A percentile compares a stretch with the other conserved stretches of the same genome.
These are phyloP conservation scores for Drosophila santomea DNA, from an alignment of 1,140 invertebrate genomes.

Conservation along the genomic window DNA sequence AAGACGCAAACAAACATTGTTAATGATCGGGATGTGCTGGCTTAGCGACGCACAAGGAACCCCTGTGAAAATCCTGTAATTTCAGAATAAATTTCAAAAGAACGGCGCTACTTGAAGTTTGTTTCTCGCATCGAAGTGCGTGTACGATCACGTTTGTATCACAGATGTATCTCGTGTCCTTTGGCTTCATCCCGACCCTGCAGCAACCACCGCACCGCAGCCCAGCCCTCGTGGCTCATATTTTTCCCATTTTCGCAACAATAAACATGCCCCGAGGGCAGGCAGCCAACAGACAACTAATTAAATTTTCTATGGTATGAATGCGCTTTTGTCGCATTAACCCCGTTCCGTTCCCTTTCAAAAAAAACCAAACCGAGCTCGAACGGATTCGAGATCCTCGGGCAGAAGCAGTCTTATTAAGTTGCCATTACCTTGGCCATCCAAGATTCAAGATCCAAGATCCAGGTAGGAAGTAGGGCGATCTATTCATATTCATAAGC, in stretches of 20 bases:
- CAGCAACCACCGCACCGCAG: conserved; percentile 6
- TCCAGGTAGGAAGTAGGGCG: conserved; percentile 49
- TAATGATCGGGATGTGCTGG: conserved; percentile 4
- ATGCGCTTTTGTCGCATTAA: conserved; percentile 67
- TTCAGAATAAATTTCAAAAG: conserved; percentile 22
- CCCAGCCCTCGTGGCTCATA: conserved; percentile 1
- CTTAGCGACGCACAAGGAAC: neutral
- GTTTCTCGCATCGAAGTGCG: conserved; percentile 15
- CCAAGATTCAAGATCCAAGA: conserved; percentile 14
- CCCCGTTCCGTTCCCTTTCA: conserved; percentile 3
- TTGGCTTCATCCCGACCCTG: neutral
- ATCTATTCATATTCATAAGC: conserved; percentile 75
- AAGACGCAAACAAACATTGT: conserved; percentile 16
- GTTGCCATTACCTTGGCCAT: conserved; percentile 53
- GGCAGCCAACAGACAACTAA: conserved; percentile 60
- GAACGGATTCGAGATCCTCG: conserved; percentile 5
- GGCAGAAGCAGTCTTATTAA: conserved; percentile 55
- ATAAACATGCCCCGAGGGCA: conserved; percentile 40
- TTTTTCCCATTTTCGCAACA: conserved; percentile 33
- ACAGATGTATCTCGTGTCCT: conserved; percentile 37
- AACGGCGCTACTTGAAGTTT: conserved; percentile 30
- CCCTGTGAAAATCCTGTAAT: conserved; percentile 35
- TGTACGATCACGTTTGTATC: conserved; percentile 28
- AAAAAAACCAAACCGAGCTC: too few relatives aligned
- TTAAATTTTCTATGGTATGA: conserved; percentile 71